These are phyloP conservation scores for Stenoptilia bipunctidactyla DNA, from an alignment of 2,888 invertebrate species.

Conservation along the genomic window DNA sequence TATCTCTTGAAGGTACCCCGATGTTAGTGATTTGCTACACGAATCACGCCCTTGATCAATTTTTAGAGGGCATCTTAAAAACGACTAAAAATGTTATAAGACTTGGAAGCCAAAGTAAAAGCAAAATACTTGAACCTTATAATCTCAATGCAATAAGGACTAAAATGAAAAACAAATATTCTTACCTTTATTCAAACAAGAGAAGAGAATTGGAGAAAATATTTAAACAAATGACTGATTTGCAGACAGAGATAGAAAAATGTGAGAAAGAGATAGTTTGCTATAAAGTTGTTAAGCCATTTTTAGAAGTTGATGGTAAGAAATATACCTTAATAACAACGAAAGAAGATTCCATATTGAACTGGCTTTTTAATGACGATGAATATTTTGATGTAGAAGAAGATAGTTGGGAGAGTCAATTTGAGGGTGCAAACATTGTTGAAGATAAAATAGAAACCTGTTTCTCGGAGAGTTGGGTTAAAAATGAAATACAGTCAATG, in stretches of 20 bases:
- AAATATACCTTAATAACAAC: constrained; percentile 26
- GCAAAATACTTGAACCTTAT: constrained; percentile 61
- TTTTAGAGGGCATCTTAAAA: constrained; percentile 77
- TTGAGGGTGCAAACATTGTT: constrained; percentile 21
- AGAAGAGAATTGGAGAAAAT: constrained; percentile 37
- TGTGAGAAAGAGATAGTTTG: constrained; percentile 44
- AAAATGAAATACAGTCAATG: constrained; percentile 45
- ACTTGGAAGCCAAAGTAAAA: constrained; percentile 78
- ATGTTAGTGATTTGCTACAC: constrained; percentile 86
- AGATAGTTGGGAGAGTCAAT: constrained; percentile 34
- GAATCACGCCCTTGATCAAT: constrained; percentile 90
- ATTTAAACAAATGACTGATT: constrained; percentile 39
- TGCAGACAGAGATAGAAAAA: constrained; percentile 49
- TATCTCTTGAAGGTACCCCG: constrained; percentile 67
- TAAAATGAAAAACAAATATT: constrained; percentile 44
- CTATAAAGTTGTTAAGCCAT: constrained; percentile 33
- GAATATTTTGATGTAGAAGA: constrained; percentile 17
- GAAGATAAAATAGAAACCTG: constrained; percentile 34
- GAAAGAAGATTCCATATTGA: constrained; percentile 39
- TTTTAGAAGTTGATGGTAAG: constrained; percentile 29
- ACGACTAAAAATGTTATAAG: constrained; percentile 74
- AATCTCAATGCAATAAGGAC: constrained; percentile 51
- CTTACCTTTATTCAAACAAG: constrained; percentile 39
- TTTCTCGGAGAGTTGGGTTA: constrained; percentile 46
- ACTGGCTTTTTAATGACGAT: constrained; percentile 44